Evolutionary conservation across 2,797 vertebrate genomes (phyloP), one percentile per base, ranked within the genome.

Genomic region (Spinus pinus): DNA sequence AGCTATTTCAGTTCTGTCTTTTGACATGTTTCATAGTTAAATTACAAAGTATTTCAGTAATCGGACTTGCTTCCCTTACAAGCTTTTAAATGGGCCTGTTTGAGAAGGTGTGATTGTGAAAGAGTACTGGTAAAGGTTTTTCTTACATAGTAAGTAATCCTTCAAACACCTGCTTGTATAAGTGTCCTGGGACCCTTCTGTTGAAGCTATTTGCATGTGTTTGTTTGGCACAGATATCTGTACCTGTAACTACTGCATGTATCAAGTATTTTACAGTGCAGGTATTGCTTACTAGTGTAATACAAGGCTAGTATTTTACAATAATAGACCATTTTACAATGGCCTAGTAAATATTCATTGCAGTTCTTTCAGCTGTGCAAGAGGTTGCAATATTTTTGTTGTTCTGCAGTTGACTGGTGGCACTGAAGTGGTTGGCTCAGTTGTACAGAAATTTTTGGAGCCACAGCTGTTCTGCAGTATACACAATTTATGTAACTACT

Each of bases 21-120:
- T 4, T 35, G 37, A 10, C 7, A 6, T 10, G 2, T 37, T 81
- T 84, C 2, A 0, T 33, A n/a, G 33, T 58, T 72, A 24, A 5
- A 7, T 71, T 54, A 33, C 8, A 4, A 28, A 80, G 14, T 58
- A 20, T 64, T 90, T 71, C 42, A 71, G 15, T 41, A 88, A 25
- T 23, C 41, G 8, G 33, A 19, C 30, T 37, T 89, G 7, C 23
- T 86, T 82, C 74, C 49, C 27, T 61, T 74, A 33, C 14, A 39
- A 61, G n/a, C 39, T 72, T 88, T 70, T 54, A 53, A 75, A 47
- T 74, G 17, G 53, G 12, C 15, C 13, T 42, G 1, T 46, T 24
- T 66, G 42, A 84, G 62, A 64, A 67, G 33, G 39, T 39, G 4
- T 27, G 56, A 12, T 35, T 57, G 23, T 54, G 77, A 72, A 90